Evolutionary conservation across 2,888 invertebrate species (phyloP).

Genomic region (Phortica okadai): DNA sequence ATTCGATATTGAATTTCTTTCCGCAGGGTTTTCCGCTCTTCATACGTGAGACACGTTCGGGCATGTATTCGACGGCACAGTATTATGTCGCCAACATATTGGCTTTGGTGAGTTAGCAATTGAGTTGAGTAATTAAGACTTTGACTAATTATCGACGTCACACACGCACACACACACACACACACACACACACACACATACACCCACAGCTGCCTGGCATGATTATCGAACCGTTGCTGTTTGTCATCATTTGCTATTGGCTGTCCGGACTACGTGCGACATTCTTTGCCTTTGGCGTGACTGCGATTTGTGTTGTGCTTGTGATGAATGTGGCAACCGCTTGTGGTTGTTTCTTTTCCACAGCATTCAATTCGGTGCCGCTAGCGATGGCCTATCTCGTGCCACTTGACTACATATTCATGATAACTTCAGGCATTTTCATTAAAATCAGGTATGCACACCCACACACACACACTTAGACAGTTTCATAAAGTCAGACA

Average conservation of each 20-base stretch:
- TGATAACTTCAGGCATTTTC: conserved; percentile 92
- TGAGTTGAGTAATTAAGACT: neutral
- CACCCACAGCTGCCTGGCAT: conserved; percentile 86
- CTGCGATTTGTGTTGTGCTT: conserved; percentile 83
- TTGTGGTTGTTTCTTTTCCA: conserved; percentile 92
- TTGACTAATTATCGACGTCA: conserved; percentile 8
- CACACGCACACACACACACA: conserved; percentile 35
- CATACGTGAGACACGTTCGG: conserved; percentile 87
- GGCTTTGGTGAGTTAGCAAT: conserved; percentile 82
- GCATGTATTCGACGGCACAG: conserved; percentile 86
- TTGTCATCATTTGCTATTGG: conserved; percentile 90
- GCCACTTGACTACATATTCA: conserved; percentile 90
- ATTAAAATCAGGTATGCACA: conserved; percentile 85
- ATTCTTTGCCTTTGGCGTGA: conserved; percentile 83
- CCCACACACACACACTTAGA: neutral
- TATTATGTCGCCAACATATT: conserved; percentile 89
- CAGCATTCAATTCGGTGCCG: conserved; percentile 87
- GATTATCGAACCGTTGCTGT: conserved; percentile 88
- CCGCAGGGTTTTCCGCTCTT: conserved; percentile 89
- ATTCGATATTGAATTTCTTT: conserved; percentile 90
- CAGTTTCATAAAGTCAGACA: neutral
- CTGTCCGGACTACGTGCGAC: conserved; percentile 86
- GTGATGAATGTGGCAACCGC: conserved; percentile 91
- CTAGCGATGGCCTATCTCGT: conserved; percentile 89
- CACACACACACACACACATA: neutral